These are phyloP conservation scores for Chrysodeixis includens DNA, from an alignment of 2,888 invertebrate genomes.

Conservation along the genomic window DNA sequence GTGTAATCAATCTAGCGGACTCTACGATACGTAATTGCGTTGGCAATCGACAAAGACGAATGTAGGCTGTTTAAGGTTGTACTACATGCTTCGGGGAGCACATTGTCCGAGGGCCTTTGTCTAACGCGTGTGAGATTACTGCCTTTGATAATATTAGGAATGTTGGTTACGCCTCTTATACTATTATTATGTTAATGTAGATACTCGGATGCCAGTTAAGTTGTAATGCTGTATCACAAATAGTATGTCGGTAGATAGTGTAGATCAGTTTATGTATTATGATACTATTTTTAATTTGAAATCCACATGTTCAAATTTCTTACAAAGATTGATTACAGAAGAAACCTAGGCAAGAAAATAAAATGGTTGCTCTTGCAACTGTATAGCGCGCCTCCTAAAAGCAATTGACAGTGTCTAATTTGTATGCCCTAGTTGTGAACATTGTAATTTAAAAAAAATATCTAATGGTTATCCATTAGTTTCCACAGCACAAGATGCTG, in stretches of 20 bases:
- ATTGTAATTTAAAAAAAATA: too few species aligned
- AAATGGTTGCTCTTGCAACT: too few species aligned
- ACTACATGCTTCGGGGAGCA: not conserved
- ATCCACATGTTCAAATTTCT: too few species aligned
- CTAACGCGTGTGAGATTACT: slow-evolving; percentile 2
- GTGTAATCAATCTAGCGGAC: slow-evolving; percentile 38
- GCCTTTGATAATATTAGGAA: not conserved
- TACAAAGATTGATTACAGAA: too few species aligned
- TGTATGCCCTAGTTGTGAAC: too few species aligned
- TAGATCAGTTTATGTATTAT: not conserved
- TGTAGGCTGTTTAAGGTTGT: not conserved
- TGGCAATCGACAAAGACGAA: slow-evolving; percentile 28
- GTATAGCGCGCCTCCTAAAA: too few species aligned
- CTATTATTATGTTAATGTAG: not conserved
- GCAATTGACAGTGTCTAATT: too few species aligned
- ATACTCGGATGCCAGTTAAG: not conserved
- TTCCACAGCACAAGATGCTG: too few species aligned
- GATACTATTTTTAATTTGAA: too few species aligned
- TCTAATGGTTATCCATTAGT: too few species aligned
- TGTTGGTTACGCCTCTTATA: not conserved
- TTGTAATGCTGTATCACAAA: not conserved
- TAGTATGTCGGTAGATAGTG: not conserved
- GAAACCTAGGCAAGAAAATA: too few species aligned
- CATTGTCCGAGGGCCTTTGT: slow-evolving; percentile 2
- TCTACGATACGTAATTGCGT: slow-evolving; percentile 42